Percentiles rank a stretch among this genome's conserved stretches.
These are phyloP conservation scores for Origma solitaria DNA, from an alignment of 2,113 vertebrate species.

Conservation along the genomic window DNA sequence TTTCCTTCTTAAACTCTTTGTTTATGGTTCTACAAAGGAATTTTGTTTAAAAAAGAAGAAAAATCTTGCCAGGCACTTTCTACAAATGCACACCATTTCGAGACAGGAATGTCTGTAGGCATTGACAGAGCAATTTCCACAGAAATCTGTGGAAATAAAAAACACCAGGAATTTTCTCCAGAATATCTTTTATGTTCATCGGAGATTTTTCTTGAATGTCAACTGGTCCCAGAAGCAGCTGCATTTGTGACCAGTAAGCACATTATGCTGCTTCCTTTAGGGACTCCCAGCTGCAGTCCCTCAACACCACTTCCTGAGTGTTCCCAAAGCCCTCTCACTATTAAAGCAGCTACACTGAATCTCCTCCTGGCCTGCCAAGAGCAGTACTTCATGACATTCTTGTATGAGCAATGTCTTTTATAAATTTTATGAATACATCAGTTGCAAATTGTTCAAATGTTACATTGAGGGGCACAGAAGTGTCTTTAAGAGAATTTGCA, in stretches of 20 bases:
- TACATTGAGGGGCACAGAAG: neutral
- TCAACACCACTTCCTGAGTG: neutral
- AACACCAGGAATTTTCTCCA: neutral
- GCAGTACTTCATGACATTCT: neutral
- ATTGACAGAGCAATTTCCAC: neutral
- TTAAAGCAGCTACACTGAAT: neutral
- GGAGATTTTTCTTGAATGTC: neutral
- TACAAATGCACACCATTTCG: neutral
- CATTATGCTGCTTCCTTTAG: neutral
- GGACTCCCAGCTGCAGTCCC: neutral
- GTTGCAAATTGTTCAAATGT: neutral
- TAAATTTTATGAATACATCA: neutral
- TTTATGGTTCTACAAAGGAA: neutral
- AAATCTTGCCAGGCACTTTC: neutral
- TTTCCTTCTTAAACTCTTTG: neutral
- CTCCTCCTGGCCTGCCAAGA: neutral
- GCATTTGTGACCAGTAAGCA: neutral
- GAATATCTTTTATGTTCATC: neutral
- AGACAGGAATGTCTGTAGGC: neutral
- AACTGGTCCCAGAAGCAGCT: neutral
- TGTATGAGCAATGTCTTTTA: neutral
- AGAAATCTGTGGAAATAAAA: neutral
- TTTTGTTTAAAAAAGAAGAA: neutral
- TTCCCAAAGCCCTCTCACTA: neutral
- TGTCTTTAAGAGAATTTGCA: conserved; percentile 29